These are phyloP conservation scores for Poecilia velifera DNA, from an alignment of 2,797 vertebrate genomes.

Conservation along the genomic window DNA sequence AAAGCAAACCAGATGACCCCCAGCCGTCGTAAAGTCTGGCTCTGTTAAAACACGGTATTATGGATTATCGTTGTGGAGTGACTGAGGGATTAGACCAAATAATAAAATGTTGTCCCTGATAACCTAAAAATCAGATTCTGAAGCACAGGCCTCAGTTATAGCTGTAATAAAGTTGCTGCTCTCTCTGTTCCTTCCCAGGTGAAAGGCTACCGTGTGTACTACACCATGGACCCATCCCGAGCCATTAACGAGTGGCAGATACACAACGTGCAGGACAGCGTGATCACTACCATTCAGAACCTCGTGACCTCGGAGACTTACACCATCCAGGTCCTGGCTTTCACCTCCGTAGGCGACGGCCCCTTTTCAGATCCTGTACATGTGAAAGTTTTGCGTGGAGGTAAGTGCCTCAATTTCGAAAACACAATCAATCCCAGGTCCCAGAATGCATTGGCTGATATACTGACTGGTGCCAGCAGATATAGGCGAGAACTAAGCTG, in stretches of 20 bases:
- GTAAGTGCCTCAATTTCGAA: constrained; percentile 75
- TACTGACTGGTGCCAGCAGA: neutral
- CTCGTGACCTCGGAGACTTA: constrained; percentile 93
- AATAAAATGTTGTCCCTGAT: constrained; percentile 28
- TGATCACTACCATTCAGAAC: constrained; percentile 93
- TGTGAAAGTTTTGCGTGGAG: constrained; percentile 96
- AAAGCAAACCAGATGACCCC: constrained; percentile 32
- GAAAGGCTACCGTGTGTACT: constrained; percentile 95
- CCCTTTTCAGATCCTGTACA: constrained; percentile 96
- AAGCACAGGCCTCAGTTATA: constrained; percentile 1
- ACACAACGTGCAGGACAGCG: constrained; percentile 95
- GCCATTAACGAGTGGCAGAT: constrained; percentile 96
- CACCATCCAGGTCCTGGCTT: constrained; percentile 93
- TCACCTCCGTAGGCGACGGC: constrained; percentile 96
- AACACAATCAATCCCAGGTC: neutral
- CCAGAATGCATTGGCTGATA: neutral
- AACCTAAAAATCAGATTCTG: constrained; percentile 39
- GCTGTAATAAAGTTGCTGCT: neutral
- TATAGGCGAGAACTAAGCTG: neutral
- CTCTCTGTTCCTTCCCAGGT: constrained; percentile 75
- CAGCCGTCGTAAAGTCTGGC: constrained; percentile 30
- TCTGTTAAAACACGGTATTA: constrained; percentile 56
- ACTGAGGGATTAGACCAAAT: constrained; percentile 48
- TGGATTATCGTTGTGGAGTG: constrained; percentile 49
- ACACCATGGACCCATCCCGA: constrained; percentile 94